Percentiles rank a stretch among this genome's conserved stretches.
These are phyloP conservation scores for Cryptocephalus primarius DNA, from an alignment of 2,888 invertebrate genomes.

Conservation along the genomic window DNA sequence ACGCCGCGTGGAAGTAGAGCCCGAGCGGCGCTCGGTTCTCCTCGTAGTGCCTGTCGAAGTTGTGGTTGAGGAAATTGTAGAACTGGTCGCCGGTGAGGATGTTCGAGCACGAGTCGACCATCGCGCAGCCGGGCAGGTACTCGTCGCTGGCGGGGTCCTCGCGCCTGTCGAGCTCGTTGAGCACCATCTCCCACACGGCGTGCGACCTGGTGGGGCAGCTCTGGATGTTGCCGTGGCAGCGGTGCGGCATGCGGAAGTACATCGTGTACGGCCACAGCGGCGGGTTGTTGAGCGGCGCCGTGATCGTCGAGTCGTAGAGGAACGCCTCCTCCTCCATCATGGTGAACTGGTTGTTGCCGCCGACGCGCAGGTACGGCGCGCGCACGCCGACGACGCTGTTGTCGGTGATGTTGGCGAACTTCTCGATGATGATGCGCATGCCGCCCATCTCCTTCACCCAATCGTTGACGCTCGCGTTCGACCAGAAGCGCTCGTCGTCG, in stretches of 20 bases:
- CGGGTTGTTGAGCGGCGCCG: slow-evolving; percentile 80
- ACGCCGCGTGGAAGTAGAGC: slow-evolving; percentile 88
- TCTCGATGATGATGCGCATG: slow-evolving; percentile 82
- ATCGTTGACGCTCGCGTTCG: slow-evolving; percentile 81
- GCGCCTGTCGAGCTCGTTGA: slow-evolving; percentile 86
- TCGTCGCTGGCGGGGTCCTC: slow-evolving; percentile 86
- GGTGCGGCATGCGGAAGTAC: slow-evolving; percentile 94
- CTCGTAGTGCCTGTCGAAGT: slow-evolving; percentile 85
- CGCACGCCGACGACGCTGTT: slow-evolving; percentile 86
- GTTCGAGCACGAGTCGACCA: slow-evolving; percentile 92
- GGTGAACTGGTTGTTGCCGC: slow-evolving; percentile 92
- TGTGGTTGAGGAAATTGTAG: slow-evolving; percentile 88
- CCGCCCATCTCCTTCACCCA: slow-evolving; percentile 96
- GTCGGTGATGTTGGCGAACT: slow-evolving; percentile 80
- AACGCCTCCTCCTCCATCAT: slow-evolving; percentile 97
- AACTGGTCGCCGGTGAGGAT: slow-evolving; percentile 87
- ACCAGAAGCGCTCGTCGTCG: slow-evolving; percentile 87
- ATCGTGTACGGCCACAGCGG: slow-evolving; percentile 97
- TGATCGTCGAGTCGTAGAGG: slow-evolving; percentile 91
- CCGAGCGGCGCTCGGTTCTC: slow-evolving; percentile 83
- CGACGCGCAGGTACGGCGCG: slow-evolving; percentile 81
- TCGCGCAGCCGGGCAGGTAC: slow-evolving; percentile 81
- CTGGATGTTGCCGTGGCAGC: slow-evolving; percentile 86
- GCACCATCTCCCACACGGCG: slow-evolving; percentile 94
- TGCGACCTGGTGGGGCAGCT: slow-evolving; percentile 86